Conservation (phyloP, 1,140 invertebrate genomes). For the Pseudomyrmex pallidus region DNA sequence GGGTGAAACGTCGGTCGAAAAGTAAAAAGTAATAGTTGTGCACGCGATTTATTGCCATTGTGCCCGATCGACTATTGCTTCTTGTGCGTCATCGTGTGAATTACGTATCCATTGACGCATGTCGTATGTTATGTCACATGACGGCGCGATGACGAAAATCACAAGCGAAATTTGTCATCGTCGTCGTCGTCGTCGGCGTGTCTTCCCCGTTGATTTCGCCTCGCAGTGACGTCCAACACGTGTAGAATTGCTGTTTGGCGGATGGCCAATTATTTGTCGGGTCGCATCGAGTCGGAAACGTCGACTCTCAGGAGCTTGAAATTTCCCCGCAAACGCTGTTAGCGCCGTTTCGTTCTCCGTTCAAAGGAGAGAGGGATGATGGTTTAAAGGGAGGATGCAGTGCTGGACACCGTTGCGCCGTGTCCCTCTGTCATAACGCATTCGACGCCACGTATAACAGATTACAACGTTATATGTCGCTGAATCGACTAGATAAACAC, state of each 20-base stretch:
- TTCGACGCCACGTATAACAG: constrained; percentile 52
- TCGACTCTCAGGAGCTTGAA: constrained; percentile 38
- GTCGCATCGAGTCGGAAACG: constrained; percentile 53
- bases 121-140: background rate
- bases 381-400: background rate
- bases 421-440: constrained; percentile 62
- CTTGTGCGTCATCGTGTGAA: constrained; percentile 1
- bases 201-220: constrained; percentile 25
- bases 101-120: constrained; percentile 35
- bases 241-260: constrained; percentile 51
- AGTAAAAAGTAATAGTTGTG: background rate
- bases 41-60: constrained; percentile 2
- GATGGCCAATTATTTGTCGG: constrained; percentile 66
- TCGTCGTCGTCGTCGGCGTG: background rate
- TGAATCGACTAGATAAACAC: constrained; percentile 55
- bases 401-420: background rate
- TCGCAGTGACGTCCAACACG: constrained; percentile 54
- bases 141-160: constrained; percentile 16
- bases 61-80: constrained; percentile 25
- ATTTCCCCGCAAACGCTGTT: constrained; percentile 45
- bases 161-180: constrained; percentile 32
- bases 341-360: background rate
- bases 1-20: background rate
- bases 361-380: too few species aligned
- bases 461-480: constrained; percentile 56